These are phyloP conservation scores for Seriola dumerili DNA, from an alignment of 2,113 vertebrate species.

Conservation along the genomic window DNA sequence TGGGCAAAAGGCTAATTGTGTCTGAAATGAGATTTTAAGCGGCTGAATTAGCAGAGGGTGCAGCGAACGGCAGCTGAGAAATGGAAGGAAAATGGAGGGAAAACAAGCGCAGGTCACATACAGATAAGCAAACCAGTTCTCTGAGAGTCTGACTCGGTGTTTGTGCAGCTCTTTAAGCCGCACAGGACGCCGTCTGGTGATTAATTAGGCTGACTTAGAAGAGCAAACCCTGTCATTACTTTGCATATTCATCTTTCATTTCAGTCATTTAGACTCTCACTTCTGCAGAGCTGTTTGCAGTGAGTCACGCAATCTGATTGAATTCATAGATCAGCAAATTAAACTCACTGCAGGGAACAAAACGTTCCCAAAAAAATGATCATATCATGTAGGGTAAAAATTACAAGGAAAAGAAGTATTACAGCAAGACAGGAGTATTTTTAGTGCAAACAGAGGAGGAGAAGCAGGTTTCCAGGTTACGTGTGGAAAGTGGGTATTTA, in stretches of 20 bases:
- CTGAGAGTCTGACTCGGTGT: conserved; percentile 46
- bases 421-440: neutral
- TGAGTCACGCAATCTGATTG: conserved; percentile 3
- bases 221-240: conserved; percentile 60
- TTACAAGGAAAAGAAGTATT: neutral
- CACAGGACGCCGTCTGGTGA: conserved; percentile 52
- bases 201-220: conserved; percentile 68
- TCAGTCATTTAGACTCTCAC: conserved; percentile 43
- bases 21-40: conserved; percentile 85
- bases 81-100: conserved; percentile 51
- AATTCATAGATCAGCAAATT: conserved; percentile 33
- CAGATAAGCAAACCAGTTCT: conserved; percentile 62
- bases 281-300: conserved; percentile 19
- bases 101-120: conserved; percentile 66
- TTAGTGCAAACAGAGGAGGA: neutral
- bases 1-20: conserved; percentile 85
- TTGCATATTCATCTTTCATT: conserved; percentile 50
- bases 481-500: conserved; percentile 27
- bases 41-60: conserved; percentile 79
- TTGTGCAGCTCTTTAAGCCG: conserved; percentile 52
- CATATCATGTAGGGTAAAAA: neutral
- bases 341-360: conserved; percentile 21
- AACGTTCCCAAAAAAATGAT: neutral
- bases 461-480: conserved; percentile 34
- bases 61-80: conserved; percentile 56